These are phyloP conservation scores for Eonycteris spelaea DNA, from an alignment of 2,113 vertebrate species.

Conservation along the genomic window DNA sequence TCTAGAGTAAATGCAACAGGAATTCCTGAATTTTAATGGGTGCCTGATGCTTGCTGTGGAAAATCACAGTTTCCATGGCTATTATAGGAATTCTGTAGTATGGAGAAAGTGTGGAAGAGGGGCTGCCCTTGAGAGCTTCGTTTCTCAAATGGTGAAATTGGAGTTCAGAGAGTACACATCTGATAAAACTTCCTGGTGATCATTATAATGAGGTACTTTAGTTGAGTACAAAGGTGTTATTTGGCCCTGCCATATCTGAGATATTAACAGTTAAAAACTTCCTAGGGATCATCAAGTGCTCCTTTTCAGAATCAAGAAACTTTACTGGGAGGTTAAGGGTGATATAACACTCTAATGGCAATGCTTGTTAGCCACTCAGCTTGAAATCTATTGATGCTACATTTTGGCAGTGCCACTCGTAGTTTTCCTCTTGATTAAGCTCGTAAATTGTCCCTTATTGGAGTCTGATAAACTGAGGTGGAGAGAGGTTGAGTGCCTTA, in stretches of 20 bases:
- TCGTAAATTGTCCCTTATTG: background rate
- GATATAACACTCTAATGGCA: background rate
- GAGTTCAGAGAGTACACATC: background rate
- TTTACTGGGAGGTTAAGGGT: constrained; percentile 6
- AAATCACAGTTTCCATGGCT: background rate
- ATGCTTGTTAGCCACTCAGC: background rate
- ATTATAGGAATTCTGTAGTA: background rate
- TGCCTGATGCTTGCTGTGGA: constrained; percentile 17
- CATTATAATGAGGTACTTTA: background rate
- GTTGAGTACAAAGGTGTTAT: background rate
- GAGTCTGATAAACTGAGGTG: background rate
- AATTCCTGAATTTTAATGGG: constrained; percentile 13
- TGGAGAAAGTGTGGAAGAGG: background rate
- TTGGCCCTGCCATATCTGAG: background rate
- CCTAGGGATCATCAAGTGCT: background rate
- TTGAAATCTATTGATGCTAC: background rate
- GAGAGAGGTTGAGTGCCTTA: background rate
- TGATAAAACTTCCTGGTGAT: background rate
- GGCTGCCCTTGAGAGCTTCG: background rate
- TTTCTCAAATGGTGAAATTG: background rate
- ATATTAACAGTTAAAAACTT: background rate
- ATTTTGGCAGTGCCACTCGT: background rate
- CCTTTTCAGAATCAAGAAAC: background rate
- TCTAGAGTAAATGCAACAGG: background rate
- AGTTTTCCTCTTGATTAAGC: background rate